Evolutionary conservation across 2,797 vertebrate genomes (phyloP).

Genomic region (Denticeps clupeoides): DNA sequence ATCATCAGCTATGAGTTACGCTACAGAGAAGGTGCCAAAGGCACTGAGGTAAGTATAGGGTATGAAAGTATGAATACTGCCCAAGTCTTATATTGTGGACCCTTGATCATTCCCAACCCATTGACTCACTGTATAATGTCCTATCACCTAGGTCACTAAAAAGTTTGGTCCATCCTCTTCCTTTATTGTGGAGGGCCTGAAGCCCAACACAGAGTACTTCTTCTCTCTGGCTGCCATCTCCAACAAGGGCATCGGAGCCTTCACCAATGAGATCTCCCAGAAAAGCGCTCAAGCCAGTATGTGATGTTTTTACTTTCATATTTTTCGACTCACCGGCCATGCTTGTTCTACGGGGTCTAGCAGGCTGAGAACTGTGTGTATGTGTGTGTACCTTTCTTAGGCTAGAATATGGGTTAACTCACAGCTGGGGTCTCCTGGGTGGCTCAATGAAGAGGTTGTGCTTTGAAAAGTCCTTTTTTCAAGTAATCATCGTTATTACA

Average conservation of each 20-base stretch:
- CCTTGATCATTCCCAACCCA: too few relatives aligned
- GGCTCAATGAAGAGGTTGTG: background rate
- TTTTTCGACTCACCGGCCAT: slow-evolving; percentile 24
- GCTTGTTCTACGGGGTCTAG: slow-evolving; percentile 25
- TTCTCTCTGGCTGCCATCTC: slow-evolving; percentile 93
- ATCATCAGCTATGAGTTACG: slow-evolving; percentile 85
- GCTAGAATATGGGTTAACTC: background rate
- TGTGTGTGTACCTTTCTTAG: background rate
- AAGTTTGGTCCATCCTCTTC: slow-evolving; percentile 75
- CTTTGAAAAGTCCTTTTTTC: too few relatives aligned
- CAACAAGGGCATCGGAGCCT: slow-evolving; percentile 84
- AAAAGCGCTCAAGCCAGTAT: slow-evolving; percentile 98
- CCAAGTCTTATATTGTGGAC: too few relatives aligned
- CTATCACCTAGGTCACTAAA: slow-evolving; percentile 68
- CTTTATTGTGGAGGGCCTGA: slow-evolving; percentile 80
- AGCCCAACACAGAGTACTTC: slow-evolving; percentile 84
- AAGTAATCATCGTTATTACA: too few relatives aligned
- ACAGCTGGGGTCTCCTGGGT: background rate
- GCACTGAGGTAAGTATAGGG: slow-evolving; percentile 70
- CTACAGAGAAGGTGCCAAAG: slow-evolving; percentile 68
- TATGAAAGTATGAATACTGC: too few relatives aligned
- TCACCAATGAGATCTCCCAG: slow-evolving; percentile 84
- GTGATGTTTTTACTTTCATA: slow-evolving; percentile 54
- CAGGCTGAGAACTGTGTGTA: slow-evolving; percentile 5
- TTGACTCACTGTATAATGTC: background rate